Conservation (phyloP, 2,888 invertebrate species). For the Agrochola macilenta region DNA sequence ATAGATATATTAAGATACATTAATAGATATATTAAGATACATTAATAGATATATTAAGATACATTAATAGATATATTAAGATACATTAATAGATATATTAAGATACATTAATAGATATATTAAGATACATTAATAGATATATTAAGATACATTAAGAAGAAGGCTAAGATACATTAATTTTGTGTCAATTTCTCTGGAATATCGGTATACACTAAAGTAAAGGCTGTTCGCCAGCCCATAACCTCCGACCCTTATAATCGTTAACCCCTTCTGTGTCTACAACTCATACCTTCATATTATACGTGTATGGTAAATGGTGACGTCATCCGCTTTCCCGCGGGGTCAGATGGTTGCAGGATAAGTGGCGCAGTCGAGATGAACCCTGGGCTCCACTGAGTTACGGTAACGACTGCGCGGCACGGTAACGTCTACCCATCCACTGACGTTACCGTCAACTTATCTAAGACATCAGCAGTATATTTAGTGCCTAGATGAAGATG, state of each 20-base stretch:
- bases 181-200: slow-evolving; percentile 8
- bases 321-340: slow-evolving; percentile 66
- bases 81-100: slow-evolving; percentile 20
- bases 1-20: slow-evolving; percentile 14
- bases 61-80: slow-evolving; percentile 18
- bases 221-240: slow-evolving; percentile 37
- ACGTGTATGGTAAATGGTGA: slow-evolving; percentile 60
- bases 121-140: slow-evolving; percentile 11
- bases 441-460: slow-evolving; percentile 55
- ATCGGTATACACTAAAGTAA: slow-evolving; percentile 24
- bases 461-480: slow-evolving; percentile 53
- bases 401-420: slow-evolving; percentile 59
- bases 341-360: slow-evolving; percentile 75
- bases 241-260: slow-evolving; percentile 53
- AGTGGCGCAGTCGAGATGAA: slow-evolving; percentile 70
- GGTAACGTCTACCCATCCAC: slow-evolving; percentile 60
- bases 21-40: neutral
- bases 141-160: too few relatives aligned
- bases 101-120: slow-evolving; percentile 10
- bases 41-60: too few relatives aligned
- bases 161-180: slow-evolving; percentile 12
- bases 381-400: slow-evolving; percentile 70
- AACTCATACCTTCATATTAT: slow-evolving; percentile 34
- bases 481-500: slow-evolving; percentile 52
- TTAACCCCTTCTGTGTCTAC: slow-evolving; percentile 47